Evolutionary conservation across 2,797 vertebrate species (phyloP).

Genomic region (Macroramphosus scolopax): DNA sequence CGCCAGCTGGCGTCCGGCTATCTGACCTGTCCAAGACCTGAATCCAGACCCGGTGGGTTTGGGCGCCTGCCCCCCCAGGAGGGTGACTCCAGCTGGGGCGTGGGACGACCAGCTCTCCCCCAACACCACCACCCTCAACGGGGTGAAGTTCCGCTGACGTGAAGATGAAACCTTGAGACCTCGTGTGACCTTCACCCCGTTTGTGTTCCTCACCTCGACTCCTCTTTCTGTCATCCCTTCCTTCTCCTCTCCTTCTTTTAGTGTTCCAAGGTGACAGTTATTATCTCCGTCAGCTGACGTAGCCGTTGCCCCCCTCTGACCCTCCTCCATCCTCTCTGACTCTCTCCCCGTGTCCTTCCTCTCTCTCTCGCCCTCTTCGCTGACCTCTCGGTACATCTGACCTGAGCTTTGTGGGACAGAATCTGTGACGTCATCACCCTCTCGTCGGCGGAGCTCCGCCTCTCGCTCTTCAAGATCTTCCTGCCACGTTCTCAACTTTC

Average conservation of each 20-base stretch:
- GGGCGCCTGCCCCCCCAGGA: conserved; percentile 49
- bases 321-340: too few species aligned
- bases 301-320: too few species aligned
- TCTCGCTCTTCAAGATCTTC: conserved; percentile 38
- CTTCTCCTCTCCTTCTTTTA: too few species aligned
- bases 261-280: too few species aligned
- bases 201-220: conserved; percentile 26
- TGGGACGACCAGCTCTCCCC: conserved; percentile 70
- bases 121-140: conserved; percentile 67
- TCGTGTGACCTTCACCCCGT: background rate
- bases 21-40: conserved; percentile 62
- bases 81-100: conserved; percentile 38
- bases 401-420: too few species aligned
- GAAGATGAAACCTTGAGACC: conserved; percentile 16
- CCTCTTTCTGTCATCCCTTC: conserved; percentile 14
- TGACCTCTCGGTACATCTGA: conserved; percentile 40
- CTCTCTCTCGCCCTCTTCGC: conserved; percentile 3
- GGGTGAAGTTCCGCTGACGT: too few species aligned
- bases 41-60: conserved; percentile 5
- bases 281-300: too few species aligned
- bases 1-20: conserved; percentile 42
- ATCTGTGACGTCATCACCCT: background rate
- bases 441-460: conserved; percentile 8
- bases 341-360: too few species aligned
- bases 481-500: conserved; percentile 46